Evolutionary conservation across 2,888 invertebrate genomes (phyloP).

Genomic region (Caradrina kadenii): DNA sequence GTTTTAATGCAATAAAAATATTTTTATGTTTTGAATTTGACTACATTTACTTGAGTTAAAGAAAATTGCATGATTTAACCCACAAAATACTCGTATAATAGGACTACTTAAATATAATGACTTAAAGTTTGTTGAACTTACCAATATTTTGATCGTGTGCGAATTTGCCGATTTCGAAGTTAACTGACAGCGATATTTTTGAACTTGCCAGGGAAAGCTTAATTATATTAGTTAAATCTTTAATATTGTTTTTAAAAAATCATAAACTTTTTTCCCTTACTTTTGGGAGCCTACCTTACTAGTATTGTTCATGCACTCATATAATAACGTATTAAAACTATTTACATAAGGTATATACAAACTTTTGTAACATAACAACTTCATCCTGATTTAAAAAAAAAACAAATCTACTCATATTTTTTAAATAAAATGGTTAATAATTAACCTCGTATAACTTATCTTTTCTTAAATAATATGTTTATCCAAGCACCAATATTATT

Average conservation of each 20-base stretch:
- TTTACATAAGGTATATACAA: too few relatives aligned
- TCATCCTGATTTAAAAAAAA: too few relatives aligned
- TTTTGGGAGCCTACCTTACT: background rate
- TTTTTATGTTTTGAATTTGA: background rate
- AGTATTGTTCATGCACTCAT: background rate
- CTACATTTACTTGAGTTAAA: background rate
- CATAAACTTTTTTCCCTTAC: constrained; percentile 26
- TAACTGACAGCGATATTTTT: background rate
- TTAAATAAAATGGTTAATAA: too few relatives aligned
- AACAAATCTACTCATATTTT: too few relatives aligned
- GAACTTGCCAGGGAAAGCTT: constrained; percentile 1
- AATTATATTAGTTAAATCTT: background rate
- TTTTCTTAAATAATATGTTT: too few relatives aligned
- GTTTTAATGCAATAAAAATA: constrained; percentile 11
- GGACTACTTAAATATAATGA: background rate
- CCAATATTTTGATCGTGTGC: background rate
- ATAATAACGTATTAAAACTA: background rate
- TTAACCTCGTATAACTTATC: too few relatives aligned
- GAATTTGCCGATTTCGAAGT: background rate
- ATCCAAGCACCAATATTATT: too few relatives aligned
- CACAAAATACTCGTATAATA: too few relatives aligned
- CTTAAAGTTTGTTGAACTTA: background rate
- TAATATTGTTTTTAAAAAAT: background rate
- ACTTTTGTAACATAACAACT: too few relatives aligned
- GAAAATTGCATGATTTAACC: background rate